A percentile compares a stretch with the other conserved stretches of the same genome.
Evolutionary conservation across 2,797 vertebrate genomes (phyloP).

Genomic region (Rhincodon typus): DNA sequence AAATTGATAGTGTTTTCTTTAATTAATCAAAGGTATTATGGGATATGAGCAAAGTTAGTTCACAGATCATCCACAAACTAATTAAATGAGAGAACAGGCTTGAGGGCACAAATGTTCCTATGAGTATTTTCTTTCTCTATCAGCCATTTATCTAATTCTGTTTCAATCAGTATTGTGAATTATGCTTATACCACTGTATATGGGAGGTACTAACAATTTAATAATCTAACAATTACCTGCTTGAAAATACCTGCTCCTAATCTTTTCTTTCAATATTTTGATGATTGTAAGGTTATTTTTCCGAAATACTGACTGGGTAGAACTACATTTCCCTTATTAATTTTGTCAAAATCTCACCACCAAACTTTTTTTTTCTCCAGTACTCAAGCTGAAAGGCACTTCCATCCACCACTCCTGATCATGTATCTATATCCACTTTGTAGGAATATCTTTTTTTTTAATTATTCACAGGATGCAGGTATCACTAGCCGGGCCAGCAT

Average conservation of each 20-base stretch:
- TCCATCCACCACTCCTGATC: neutral
- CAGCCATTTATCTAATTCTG: neutral
- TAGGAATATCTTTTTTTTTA: neutral
- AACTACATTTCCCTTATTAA: neutral
- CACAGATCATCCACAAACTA: neutral
- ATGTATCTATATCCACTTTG: neutral
- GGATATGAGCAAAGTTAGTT: neutral
- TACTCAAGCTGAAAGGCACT: neutral
- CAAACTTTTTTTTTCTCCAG: neutral
- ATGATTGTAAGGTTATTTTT: neutral
- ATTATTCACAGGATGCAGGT: no score
- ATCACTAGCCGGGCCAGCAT: no score
- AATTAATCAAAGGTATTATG: neutral
- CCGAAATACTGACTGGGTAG: neutral
- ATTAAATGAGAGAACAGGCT: neutral
- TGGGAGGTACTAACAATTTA: neutral
- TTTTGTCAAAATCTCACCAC: neutral
- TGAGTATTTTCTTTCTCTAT: neutral
- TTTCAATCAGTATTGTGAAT: neutral
- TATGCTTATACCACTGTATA: neutral
- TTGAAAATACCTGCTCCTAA: neutral
- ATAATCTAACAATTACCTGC: neutral
- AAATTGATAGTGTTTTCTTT: neutral
- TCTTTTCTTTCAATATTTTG: neutral
- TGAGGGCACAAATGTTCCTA: neutral